Percentiles rank a stretch among this genome's conserved stretches.
These are phyloP conservation scores for Oligia strigilis DNA, from an alignment of 2,888 invertebrate genomes.

Conservation along the genomic window DNA sequence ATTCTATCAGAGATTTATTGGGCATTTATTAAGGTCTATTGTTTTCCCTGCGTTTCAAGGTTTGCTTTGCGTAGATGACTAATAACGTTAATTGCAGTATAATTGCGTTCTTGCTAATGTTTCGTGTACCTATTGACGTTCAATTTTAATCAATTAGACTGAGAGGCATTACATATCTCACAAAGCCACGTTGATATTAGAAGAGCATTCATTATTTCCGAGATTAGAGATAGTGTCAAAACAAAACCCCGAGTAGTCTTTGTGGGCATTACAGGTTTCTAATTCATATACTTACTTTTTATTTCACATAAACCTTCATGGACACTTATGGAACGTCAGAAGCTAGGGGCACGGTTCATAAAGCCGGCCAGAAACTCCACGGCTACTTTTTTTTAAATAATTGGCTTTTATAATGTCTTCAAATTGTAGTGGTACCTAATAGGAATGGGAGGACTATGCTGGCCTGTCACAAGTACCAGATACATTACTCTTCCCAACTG, in stretches of 20 bases:
- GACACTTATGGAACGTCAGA: no score
- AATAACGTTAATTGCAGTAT: constrained; percentile 9
- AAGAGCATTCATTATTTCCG: no score
- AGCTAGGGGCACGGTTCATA: background rate
- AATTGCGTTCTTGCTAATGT: background rate
- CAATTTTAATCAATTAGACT: background rate
- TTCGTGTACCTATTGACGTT: constrained; percentile 5
- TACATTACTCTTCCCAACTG: no score
- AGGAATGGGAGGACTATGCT: background rate
- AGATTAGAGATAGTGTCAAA: background rate
- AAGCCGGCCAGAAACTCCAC: background rate
- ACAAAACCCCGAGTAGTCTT: background rate
- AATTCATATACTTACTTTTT: no score
- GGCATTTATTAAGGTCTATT: constrained; percentile 11
- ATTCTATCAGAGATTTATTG: constrained; percentile 19
- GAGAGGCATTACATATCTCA: background rate
- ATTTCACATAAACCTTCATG: background rate
- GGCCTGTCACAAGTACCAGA: background rate
- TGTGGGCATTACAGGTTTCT: background rate
- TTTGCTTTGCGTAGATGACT: constrained; percentile 10
- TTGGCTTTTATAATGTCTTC: background rate
- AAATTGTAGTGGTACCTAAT: no score
- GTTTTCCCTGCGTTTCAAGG: constrained; percentile 43
- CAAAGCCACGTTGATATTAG: no score
- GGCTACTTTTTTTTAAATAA: background rate